These are phyloP conservation scores for Mesaphorura yosii DNA, from an alignment of 1,140 invertebrate genomes.

Conservation along the genomic window DNA sequence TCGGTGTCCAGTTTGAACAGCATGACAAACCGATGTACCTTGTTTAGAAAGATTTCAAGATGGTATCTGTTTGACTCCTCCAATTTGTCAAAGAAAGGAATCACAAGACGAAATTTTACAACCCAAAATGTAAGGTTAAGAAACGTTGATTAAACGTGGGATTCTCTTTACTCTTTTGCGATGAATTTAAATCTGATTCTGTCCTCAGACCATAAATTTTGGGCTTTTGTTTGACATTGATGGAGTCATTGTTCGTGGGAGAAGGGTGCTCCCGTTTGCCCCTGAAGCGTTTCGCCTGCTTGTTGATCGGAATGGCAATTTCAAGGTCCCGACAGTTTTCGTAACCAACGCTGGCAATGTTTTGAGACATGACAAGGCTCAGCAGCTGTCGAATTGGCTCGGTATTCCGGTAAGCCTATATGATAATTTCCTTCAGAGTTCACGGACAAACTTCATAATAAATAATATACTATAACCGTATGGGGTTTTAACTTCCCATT, in stretches of 20 bases:
- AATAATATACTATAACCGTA: background rate
- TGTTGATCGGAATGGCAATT: conserved; percentile 44
- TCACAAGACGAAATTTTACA: no score
- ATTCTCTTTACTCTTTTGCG: no score
- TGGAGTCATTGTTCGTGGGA: conserved; percentile 56
- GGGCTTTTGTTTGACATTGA: conserved; percentile 62
- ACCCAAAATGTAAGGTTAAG: no score
- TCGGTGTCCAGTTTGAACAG: no score
- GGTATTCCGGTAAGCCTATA: conserved; percentile 42
- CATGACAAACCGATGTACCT: no score
- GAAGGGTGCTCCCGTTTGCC: conserved; percentile 50
- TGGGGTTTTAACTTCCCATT: conserved; percentile 22
- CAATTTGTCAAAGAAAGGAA: no score
- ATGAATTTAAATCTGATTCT: no score
- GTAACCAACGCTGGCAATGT: conserved; percentile 57
- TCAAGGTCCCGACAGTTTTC: conserved; percentile 55
- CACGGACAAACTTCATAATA: background rate
- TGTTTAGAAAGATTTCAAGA: no score
- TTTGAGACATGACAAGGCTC: conserved; percentile 47
- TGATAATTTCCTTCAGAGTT: background rate
- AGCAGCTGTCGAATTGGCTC: conserved; percentile 52
- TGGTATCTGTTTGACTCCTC: no score
- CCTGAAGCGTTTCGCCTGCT: conserved; percentile 45
- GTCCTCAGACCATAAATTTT: conserved; percentile 36
- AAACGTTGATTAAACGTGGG: no score